These are phyloP conservation scores for Drosophila punjabiensis DNA, from an alignment of 1,140 invertebrate species.

Conservation along the genomic window DNA sequence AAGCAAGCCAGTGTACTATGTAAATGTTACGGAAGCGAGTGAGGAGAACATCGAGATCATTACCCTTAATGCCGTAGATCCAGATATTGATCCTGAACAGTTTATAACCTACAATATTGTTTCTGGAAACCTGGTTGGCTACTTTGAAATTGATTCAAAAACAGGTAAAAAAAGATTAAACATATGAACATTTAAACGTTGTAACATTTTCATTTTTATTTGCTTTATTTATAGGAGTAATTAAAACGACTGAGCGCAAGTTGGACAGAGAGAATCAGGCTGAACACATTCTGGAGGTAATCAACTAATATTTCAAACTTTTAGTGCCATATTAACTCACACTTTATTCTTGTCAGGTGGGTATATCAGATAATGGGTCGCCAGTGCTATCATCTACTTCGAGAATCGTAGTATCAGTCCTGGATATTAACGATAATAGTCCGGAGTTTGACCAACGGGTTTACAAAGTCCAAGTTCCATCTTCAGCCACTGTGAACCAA, in stretches of 20 bases:
- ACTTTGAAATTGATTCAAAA: slow-evolving; percentile 94
- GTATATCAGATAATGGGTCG: slow-evolving; percentile 92
- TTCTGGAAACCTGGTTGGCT: slow-evolving; percentile 95
- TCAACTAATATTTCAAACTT: neutral
- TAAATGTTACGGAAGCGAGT: slow-evolving; percentile 93
- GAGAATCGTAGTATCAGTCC: slow-evolving; percentile 92
- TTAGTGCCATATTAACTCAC: neutral
- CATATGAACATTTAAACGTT: neutral
- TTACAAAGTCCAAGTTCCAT: slow-evolving; percentile 93
- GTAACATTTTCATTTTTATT: neutral
- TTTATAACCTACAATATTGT: slow-evolving; percentile 93
- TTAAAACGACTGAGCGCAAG: slow-evolving; percentile 92
- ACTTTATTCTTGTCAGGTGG: slow-evolving; percentile 86
- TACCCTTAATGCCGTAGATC: slow-evolving; percentile 92
- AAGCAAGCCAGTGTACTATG: slow-evolving; percentile 93
- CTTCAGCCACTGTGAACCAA: slow-evolving; percentile 86
- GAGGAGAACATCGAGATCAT: slow-evolving; percentile 90
- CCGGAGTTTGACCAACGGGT: slow-evolving; percentile 93
- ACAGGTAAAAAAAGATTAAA: slow-evolving; percentile 89
- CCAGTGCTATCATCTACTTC: slow-evolving; percentile 93
- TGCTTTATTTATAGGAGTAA: slow-evolving; percentile 88
- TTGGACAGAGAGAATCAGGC: slow-evolving; percentile 94
- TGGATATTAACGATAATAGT: slow-evolving; percentile 94
- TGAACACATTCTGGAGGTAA: slow-evolving; percentile 94
- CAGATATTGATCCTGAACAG: slow-evolving; percentile 90